phyloP scores from a whole-genome alignment of 2,113 vertebrate genomes.

The Campylorhamphus procurvoides region DNA sequence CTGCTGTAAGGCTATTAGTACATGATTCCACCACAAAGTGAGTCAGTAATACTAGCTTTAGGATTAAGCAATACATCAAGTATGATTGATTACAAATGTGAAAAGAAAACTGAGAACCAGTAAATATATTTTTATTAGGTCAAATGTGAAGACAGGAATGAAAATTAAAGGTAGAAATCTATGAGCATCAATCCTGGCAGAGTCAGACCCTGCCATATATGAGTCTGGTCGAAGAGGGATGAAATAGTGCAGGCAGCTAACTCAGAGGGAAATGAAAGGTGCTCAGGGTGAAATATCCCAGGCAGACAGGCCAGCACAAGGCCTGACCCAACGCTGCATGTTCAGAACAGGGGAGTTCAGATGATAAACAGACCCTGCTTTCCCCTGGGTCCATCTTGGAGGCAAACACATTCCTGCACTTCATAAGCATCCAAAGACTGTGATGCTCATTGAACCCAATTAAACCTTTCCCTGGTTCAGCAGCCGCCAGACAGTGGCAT shows the following conservation, averaged over 20 bases:
- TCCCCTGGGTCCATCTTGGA: background rate
- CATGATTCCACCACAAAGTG: background rate
- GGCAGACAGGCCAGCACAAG: background rate
- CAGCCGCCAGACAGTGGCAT: background rate
- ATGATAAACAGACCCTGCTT: background rate
- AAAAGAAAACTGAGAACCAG: constrained; percentile 26
- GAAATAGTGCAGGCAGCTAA: constrained; percentile 22
- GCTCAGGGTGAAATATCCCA: background rate
- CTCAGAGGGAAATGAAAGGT: constrained; percentile 20
- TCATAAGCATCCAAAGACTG: constrained; percentile 3
- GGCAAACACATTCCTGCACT: background rate
- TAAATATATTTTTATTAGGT: constrained; percentile 58
- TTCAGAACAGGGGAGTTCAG: background rate
- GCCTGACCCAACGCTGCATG: background rate
- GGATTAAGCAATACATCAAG: background rate
- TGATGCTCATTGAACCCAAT: constrained; percentile 30
- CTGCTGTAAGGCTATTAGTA: background rate
- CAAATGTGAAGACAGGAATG: constrained; percentile 23
- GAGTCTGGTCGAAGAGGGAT: constrained; percentile 8
- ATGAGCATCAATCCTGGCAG: constrained; percentile 25
- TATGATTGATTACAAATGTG: constrained; percentile 24
- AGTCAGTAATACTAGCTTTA: background rate
- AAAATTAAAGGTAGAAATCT: constrained; percentile 51
- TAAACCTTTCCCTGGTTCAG: constrained; percentile 43
- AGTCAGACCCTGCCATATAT: background rate